Conservation (phyloP, 2,113 vertebrate species). For the Pangasianodon hypophthalmus region DNA sequence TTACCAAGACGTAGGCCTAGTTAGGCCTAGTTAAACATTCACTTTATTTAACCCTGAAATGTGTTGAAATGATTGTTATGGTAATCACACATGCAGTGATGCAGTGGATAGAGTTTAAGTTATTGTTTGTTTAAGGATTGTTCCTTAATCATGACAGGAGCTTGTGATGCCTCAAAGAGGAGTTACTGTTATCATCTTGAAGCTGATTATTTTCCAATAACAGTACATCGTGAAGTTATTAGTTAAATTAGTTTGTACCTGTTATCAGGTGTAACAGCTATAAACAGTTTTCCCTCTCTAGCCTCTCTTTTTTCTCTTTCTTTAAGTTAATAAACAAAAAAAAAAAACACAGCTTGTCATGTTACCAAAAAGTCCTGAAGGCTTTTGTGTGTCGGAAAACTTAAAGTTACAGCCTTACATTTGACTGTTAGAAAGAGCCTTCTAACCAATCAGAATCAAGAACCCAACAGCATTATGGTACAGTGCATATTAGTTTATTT, state of each 20-base stretch:
- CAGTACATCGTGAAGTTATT: too few relatives aligned
- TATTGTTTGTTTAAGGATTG: background rate
- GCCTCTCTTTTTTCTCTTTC: background rate
- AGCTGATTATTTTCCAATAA: background rate
- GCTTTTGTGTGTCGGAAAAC: too few relatives aligned
- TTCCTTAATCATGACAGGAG: background rate
- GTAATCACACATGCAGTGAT: background rate
- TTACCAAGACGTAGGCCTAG: too few relatives aligned
- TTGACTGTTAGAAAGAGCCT: background rate
- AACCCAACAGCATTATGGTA: background rate
- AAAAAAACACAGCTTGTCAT: background rate
- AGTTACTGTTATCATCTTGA: too few relatives aligned
- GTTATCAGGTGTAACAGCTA: too few relatives aligned
- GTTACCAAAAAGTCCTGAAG: background rate
- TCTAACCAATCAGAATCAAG: background rate
- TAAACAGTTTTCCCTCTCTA: too few relatives aligned
- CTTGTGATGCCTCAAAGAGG: too few relatives aligned
- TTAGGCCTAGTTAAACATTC: background rate
- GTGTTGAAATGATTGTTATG: background rate
- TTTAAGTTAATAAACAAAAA: background rate
- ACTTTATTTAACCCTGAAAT: background rate
- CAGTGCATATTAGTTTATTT: background rate
- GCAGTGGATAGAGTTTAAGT: background rate
- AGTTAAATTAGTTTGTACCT: too few relatives aligned
- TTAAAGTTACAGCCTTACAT: background rate